Evolutionary conservation across 2,113 vertebrate genomes (phyloP).

Genomic region (Eclectus roratus): DNA sequence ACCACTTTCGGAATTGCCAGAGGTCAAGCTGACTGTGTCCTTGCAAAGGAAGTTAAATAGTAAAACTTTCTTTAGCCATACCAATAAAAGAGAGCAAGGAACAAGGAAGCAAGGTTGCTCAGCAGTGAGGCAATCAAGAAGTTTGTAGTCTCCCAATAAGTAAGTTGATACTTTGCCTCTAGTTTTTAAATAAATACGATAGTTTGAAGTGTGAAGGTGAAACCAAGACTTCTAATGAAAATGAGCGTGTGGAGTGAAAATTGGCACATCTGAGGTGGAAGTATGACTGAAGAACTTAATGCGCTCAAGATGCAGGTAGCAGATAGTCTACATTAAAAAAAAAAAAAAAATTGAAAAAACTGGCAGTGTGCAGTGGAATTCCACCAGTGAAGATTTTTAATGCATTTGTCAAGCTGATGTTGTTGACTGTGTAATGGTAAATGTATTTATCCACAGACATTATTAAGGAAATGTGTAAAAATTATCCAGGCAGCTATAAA

Average conservation of each 20-base stretch:
- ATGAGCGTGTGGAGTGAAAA: not conserved
- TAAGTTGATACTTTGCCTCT: not conserved
- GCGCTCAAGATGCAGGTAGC: not conserved
- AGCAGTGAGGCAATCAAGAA: constrained; percentile 1
- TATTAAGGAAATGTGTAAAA: constrained; percentile 22
- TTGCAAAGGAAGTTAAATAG: constrained; percentile 23
- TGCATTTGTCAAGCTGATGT: constrained; percentile 34
- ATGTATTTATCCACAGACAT: constrained; percentile 22
- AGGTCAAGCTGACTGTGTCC: constrained; percentile 20
- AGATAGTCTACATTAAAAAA: not conserved
- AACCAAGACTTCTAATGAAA: not conserved
- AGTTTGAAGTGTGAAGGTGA: not conserved
- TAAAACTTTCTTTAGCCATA: constrained; percentile 10
- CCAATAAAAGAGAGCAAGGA: constrained; percentile 45
- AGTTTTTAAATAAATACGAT: not conserved
- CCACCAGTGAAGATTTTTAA: constrained; percentile 19
- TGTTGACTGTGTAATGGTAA: constrained; percentile 30
- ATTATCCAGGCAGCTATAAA: constrained; percentile 21
- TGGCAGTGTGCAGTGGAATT: constrained; percentile 28
- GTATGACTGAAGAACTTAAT: not conserved
- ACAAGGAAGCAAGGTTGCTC: constrained; percentile 11
- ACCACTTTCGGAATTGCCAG: not conserved
- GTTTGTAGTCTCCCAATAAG: not conserved
- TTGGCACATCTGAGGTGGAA: not conserved
- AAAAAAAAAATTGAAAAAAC: not conserved